These are phyloP conservation scores for Trissoscelio sp. DNA, from an alignment of 2,888 invertebrate genomes.

Conservation along the genomic window DNA sequence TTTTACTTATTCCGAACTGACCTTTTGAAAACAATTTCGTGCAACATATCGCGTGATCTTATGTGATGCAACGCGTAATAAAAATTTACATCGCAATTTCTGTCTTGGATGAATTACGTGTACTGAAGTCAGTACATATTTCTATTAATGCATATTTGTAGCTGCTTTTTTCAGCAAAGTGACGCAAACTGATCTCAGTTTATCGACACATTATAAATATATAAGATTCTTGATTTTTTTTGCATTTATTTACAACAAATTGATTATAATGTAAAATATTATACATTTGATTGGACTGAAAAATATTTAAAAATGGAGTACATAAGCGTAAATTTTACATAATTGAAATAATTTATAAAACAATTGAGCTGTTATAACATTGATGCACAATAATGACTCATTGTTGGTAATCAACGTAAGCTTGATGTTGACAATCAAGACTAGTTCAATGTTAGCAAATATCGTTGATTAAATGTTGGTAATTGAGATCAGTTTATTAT, in stretches of 20 bases:
- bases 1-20: slow-evolving; percentile 45
- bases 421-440: slow-evolving; percentile 18
- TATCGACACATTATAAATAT: slow-evolving; percentile 49
- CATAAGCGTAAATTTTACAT: not conserved
- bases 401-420: slow-evolving; percentile 2
- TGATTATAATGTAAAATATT: too few relatives aligned
- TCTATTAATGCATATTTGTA: slow-evolving; percentile 42
- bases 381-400: slow-evolving; percentile 3
- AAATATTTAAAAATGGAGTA: not conserved
- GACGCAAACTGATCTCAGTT: slow-evolving; percentile 47
- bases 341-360: too few relatives aligned
- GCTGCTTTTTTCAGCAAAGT: slow-evolving; percentile 30
- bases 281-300: too few relatives aligned
- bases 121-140: slow-evolving; percentile 13
- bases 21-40: slow-evolving; percentile 38
- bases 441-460: slow-evolving; percentile 9
- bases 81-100: slow-evolving; percentile 53
- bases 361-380: not conserved
- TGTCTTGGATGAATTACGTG: slow-evolving; percentile 39
- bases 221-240: too few relatives aligned
- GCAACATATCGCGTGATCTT: slow-evolving; percentile 41
- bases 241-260: too few relatives aligned
- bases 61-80: slow-evolving; percentile 51
- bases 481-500: slow-evolving; percentile 1
- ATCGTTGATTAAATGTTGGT: slow-evolving; percentile 3